Base-by-base conservation (phyloP, 2,797 vertebrate genomes). In the Eulemur albifrons region DNA sequence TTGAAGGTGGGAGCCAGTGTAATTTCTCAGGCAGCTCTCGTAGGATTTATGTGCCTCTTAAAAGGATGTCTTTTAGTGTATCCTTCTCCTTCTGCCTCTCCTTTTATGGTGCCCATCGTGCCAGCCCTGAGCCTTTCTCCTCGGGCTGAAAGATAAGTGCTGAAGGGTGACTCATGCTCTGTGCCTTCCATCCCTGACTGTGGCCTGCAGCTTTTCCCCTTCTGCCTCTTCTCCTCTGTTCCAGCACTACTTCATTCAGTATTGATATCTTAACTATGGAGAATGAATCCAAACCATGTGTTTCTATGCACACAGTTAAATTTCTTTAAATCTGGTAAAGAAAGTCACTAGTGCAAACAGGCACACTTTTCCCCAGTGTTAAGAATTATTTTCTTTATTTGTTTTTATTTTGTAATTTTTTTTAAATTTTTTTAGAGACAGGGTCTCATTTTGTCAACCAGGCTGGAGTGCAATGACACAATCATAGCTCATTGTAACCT, bases 61-160 rank as follows among this genome's bases (percentile, higher is more conserved):
- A 96, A 97, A 97, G 94, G 90, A 30, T 38, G 69, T 93, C 85
- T 88, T 70, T 61, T 11, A 9, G 48, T 40, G 32, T 52, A 35
- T 52, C 72, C 32, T 90, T 45, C 43, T 67, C 70, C 40, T 11
- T 13, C 92, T 45, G 72, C 73, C 18, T 97, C 4, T 67, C 97
- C 97, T 98, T 98, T 97, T 98, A 97, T 97, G 97, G 97, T 95
- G 65, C 69, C 92, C 14, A 2, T 23, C 7, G 38, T 73, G 67
- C 73, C n/a, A 35, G 67, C 35, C 76, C 20, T 0, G 63, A 77
- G 87, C 88, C 50, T 48, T 83, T 30, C 85, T 77, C 88, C 65
- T n/a, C 2, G 18, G 65, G 35, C 95, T 17, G 85, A 90, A 79
- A 59, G 79, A 89, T 13, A 4, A 57, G 69, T 38, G 52, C 90